Base-by-base conservation (phyloP, 2,113 vertebrate genomes). In the Zootoca vivipara region DNA sequence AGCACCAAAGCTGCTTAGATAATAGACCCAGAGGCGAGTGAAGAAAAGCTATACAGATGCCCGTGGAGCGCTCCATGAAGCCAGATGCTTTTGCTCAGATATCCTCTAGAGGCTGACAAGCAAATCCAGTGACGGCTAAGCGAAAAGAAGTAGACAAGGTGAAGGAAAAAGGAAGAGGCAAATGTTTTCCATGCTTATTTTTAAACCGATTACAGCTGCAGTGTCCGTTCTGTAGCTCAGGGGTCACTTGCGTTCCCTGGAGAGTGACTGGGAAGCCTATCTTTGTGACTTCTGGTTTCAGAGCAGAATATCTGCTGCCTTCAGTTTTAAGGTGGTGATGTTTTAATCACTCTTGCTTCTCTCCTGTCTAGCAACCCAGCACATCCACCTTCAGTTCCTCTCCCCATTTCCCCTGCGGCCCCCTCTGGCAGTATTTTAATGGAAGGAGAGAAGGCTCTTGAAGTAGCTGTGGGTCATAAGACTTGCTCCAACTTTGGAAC, bases 1-100 rank as follows among this genome's bases (percentile, higher is more conserved):
- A 91, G 78, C 33, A 88, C 87, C 72, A 89, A 93, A 91, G 38
- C 38, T 72, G 16, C 18, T 88, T 84, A 89, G 85, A 90, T n/a
- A 84, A 58, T 52, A 92, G 30, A 89, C 78, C 40, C 82, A 88
- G 84, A 91, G 82, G 40, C 70, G 75, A 89, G 3, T 77, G 58
- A 90, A 78, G 42, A 92, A 88, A 90, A 83, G 56, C 73, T 82
- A 38, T 78, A 58, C 46, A 72, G 87, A 87, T 52, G 82, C 24
- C 70, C 79, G 1, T 82, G 24, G 78, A 94, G 72, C 38, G 84
- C 83, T 88, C 40, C 70, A 65, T 67, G 58, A 87, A 78, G 16
- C 35, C 33, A 85, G 90, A 90, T 87, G 70, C 26, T 87, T 77
- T 26, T 72, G 46, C 58, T 90, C 9, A 52, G 83, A 80, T 74